Evolutionary conservation across 2,797 vertebrate genomes (phyloP).

Genomic region (Sitta carolinensis): DNA sequence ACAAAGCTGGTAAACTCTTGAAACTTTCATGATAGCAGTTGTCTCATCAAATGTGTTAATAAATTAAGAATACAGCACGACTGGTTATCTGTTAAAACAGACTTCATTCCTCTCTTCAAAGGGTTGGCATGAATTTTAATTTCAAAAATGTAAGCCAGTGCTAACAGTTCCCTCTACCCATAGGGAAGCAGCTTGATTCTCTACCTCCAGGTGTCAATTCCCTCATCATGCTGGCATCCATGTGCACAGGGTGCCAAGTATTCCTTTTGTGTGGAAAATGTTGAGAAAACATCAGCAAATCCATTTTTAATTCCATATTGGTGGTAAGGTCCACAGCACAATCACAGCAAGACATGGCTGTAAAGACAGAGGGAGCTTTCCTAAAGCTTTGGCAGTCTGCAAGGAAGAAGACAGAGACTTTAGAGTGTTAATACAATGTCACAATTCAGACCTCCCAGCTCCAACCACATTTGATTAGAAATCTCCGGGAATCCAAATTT

Average conservation of each 20-base stretch:
- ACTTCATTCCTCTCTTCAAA: neutral
- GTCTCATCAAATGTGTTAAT: neutral
- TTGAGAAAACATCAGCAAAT: neutral
- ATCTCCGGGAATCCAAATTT: neutral
- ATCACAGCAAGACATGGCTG: neutral
- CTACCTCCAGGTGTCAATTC: neutral
- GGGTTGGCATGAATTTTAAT: neutral
- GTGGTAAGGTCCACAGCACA: neutral
- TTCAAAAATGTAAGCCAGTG: neutral
- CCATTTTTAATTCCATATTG: neutral
- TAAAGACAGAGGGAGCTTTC: constrained; percentile 35
- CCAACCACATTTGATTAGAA: neutral
- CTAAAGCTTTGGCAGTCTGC: constrained; percentile 1
- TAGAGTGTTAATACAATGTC: neutral
- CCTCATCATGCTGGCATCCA: neutral
- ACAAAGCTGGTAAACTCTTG: neutral
- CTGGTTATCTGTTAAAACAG: neutral
- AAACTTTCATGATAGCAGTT: neutral
- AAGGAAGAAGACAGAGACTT: neutral
- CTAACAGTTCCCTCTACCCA: neutral
- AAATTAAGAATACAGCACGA: neutral
- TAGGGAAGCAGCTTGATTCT: neutral
- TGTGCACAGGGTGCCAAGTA: neutral
- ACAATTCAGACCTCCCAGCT: neutral
- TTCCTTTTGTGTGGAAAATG: neutral